Percentiles rank a stretch among this genome's conserved stretches.
Conservation (phyloP, 2,888 invertebrate species). For the Tanaodytes sp. region DNA sequence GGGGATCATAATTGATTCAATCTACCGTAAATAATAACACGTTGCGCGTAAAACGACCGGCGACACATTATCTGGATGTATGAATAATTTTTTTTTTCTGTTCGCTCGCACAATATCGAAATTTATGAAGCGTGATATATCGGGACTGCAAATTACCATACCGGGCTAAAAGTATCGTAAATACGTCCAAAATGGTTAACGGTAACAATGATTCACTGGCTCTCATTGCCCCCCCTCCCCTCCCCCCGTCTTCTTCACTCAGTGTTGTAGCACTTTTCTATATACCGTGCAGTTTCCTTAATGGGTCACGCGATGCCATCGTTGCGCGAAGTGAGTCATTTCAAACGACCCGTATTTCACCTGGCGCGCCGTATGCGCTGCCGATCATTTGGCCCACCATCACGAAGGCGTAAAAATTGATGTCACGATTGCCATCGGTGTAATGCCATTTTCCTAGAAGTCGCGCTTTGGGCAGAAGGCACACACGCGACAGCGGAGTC, state of each 20-base stretch:
- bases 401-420: conserved; percentile 15
- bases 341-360: conserved; percentile 15
- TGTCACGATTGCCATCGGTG: conserved; percentile 18
- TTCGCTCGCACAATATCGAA: too few relatives aligned
- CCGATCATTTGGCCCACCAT: conserved; percentile 25
- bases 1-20: too few relatives aligned
- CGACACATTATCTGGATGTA: too few relatives aligned
- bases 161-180: conserved; percentile 11
- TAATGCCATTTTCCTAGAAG: conserved; percentile 26
- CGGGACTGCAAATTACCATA: conserved; percentile 1
- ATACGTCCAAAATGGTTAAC: too few relatives aligned
- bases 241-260: conserved; percentile 9
- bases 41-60: too few relatives aligned
- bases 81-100: too few relatives aligned
- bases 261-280: too few relatives aligned
- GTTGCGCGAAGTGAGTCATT: conserved; percentile 24
- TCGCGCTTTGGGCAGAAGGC: conserved; percentile 13
- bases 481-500: conserved; percentile 19
- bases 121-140: too few relatives aligned
- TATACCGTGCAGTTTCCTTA: conserved; percentile 21
- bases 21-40: background rate
- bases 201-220: conserved; percentile 22
- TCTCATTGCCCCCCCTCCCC: conserved; percentile 19
- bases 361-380: conserved; percentile 8
- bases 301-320: conserved; percentile 39